Conservation (phyloP, 2,113 vertebrate genomes). For the Ancistrus triradiatus region DNA sequence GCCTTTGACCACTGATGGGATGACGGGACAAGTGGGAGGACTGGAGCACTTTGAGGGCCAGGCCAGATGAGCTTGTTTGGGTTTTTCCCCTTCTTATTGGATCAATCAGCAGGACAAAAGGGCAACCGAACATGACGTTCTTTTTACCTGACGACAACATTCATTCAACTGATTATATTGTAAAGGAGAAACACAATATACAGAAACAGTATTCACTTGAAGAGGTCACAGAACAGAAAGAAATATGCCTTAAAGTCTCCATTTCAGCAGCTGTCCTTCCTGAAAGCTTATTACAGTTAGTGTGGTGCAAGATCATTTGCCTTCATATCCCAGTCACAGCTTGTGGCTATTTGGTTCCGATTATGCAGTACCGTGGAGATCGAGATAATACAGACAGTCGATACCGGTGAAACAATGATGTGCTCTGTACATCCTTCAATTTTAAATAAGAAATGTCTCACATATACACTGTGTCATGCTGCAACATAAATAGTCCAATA, state of each 20-base stretch:
- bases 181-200: conserved; percentile 66
- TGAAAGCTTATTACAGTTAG: conserved; percentile 57
- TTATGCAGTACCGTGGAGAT: background rate
- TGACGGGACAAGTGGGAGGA: conserved; percentile 61
- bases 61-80: conserved; percentile 54
- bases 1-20: conserved; percentile 57
- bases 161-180: conserved; percentile 62
- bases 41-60: conserved; percentile 59
- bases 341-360: background rate
- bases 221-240: conserved; percentile 58
- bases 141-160: background rate
- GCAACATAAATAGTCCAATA: conserved; percentile 65
- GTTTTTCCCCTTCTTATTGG: conserved; percentile 43
- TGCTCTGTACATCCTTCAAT: conserved; percentile 34
- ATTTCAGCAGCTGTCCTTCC: conserved; percentile 11
- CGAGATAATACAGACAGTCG: background rate
- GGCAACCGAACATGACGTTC: conserved; percentile 31
- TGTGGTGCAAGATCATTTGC: conserved; percentile 18
- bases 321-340: conserved; percentile 24
- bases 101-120: conserved; percentile 58
- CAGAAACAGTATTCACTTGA: conserved; percentile 57
- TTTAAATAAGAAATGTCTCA: conserved; percentile 44
- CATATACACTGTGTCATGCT: conserved; percentile 61
- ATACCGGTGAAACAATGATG: conserved; percentile 8
- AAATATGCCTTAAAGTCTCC: conserved; percentile 33